These are phyloP conservation scores for Acronicta leporina DNA, from an alignment of 2,888 invertebrate genomes.

Conservation along the genomic window DNA sequence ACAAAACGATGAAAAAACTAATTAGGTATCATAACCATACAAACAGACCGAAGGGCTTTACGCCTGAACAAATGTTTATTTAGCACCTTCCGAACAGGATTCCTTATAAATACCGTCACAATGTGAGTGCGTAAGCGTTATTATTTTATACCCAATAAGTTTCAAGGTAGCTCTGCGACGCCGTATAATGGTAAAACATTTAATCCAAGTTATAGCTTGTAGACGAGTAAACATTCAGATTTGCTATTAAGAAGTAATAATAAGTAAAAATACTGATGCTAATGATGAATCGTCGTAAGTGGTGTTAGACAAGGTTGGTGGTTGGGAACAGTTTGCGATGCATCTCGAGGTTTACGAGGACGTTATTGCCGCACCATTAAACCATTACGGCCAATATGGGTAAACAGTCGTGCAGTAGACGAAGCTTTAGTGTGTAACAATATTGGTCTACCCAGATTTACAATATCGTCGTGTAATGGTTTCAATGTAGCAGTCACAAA, in stretches of 20 bases:
- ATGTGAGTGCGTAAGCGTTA: conserved; percentile 10
- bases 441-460: conserved; percentile 47
- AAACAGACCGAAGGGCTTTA: conserved; percentile 45
- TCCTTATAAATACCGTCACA: conserved; percentile 37
- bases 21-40: conserved; percentile 45
- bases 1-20: conserved; percentile 38
- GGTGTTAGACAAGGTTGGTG: conserved; percentile 10
- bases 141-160: conserved; percentile 18
- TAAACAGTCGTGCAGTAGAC: conserved; percentile 44
- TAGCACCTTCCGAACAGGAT: conserved; percentile 41
- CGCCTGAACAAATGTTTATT: conserved; percentile 45
- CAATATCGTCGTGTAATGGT: conserved; percentile 23
- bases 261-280: conserved; percentile 20
- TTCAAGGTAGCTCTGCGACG: conserved; percentile 15
- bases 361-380: conserved; percentile 51
- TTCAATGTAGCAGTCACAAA: conserved; percentile 5
- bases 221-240: conserved; percentile 17
- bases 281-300: conserved; percentile 9
- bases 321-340: conserved; percentile 26
- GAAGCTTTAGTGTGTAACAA: conserved; percentile 46
- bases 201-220: conserved; percentile 16
- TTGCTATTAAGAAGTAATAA: conserved; percentile 26
- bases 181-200: conserved; percentile 20
- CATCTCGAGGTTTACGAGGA: conserved; percentile 47
- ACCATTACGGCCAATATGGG: conserved; percentile 50